phyloP scores from a whole-genome alignment of 2,797 vertebrate species.

The Helarctos malayanus region DNA sequence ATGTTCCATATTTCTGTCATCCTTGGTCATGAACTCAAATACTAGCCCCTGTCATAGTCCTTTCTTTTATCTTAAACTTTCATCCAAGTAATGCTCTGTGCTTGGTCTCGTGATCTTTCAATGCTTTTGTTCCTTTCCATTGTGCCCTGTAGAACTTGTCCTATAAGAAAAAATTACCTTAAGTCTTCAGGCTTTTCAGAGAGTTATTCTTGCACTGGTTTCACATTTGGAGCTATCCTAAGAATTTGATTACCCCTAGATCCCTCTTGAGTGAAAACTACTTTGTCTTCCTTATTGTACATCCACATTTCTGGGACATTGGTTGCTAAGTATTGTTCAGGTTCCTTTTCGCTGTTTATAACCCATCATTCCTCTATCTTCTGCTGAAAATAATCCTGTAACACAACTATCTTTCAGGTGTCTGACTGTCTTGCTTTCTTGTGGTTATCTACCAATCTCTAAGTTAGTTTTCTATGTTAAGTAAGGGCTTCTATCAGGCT shows the following conservation, averaged over 20 bases:
- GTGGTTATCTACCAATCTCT: neutral
- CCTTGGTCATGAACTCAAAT: neutral
- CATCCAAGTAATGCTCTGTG: neutral
- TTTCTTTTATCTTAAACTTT: constrained; percentile 20
- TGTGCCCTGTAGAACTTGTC: neutral
- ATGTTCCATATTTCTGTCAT: neutral
- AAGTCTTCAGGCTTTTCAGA: neutral
- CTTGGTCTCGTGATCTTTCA: neutral
- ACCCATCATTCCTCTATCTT: constrained; percentile 30
- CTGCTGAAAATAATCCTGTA: constrained; percentile 12
- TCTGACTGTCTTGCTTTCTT: neutral
- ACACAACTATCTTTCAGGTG: neutral
- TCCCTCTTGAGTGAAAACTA: constrained; percentile 6
- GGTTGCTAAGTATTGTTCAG: constrained; percentile 18
- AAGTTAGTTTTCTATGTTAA: constrained; percentile 30
- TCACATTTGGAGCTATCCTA: neutral
- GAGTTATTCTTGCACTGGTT: constrained; percentile 7
- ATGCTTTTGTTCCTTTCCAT: neutral
- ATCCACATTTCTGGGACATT: neutral
- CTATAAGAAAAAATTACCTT: neutral
- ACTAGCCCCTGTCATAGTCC: neutral
- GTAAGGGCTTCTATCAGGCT: neutral
- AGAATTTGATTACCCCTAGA: neutral
- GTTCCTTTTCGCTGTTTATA: constrained; percentile 12
- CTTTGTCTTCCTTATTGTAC: constrained; percentile 4